Base-by-base conservation (phyloP, 2,888 invertebrate species). In the Calameuta idolon region DNA sequence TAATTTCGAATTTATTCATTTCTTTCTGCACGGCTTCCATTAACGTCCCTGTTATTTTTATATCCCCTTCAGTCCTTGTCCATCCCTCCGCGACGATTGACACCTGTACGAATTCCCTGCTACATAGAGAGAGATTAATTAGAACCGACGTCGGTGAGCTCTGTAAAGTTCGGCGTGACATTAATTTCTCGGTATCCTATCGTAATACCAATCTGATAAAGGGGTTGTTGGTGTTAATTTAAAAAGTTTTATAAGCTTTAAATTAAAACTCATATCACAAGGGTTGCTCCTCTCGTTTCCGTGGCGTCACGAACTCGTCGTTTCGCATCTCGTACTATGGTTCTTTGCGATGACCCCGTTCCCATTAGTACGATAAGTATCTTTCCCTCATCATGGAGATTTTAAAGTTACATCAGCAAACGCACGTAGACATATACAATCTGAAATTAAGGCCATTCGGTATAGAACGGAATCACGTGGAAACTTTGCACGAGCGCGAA, bases 161-260 rank as follows among this genome's bases (percentile, higher is more conserved):
- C 23, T 55, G 55, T 23, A 55, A 55, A 55, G 55, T 55, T 55
- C 55, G 55, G 55, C 55, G 55, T 23, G 34, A 71, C 71, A 71
- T 71, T 71, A 71, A 71, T 71, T 71, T 71, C 71, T 31, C 71
- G 71, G n/a, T 71, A 71, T 77, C 69, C 69, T 69, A 75, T 75
- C 77, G 74, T 75, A 77, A 77, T 71, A 75, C 77, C 69, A 75
- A 75, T 75, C 77, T 75, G 75, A 71, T 34, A 31, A 75, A 75
- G 75, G 77, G 75, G 75, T 75, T 77, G 77, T 76, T 75, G 77
- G 76, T 81, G 75, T 76, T 81, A 77, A 81, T 79, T 76, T 78
- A 76, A 79, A 76, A 79, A 81, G 81, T 81, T 78, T 81, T 68
- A 76, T 75, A 74, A 79, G 76, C 75, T 76, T 77, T 69, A 76